These are phyloP conservation scores for Deilephila elpenor DNA, from an alignment of 2,888 invertebrate genomes.

Conservation along the genomic window DNA sequence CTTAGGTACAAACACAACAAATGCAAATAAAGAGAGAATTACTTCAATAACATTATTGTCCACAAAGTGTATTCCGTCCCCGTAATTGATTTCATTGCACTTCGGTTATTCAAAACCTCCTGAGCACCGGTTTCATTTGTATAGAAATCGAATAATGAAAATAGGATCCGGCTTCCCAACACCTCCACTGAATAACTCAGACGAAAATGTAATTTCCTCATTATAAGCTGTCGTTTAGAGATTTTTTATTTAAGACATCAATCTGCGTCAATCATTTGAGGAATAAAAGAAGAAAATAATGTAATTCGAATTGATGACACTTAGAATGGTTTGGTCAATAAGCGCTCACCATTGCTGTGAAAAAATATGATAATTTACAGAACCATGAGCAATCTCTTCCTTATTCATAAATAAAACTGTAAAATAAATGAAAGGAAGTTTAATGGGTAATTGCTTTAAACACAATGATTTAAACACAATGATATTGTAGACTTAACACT, in stretches of 20 bases:
- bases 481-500: too few species aligned
- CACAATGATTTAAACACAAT: too few species aligned
- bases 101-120: neutral
- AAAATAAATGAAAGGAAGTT: too few species aligned
- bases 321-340: neutral
- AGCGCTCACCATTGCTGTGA: neutral
- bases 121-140: neutral
- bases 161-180: slow-evolving; percentile 21
- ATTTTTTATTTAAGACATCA: slow-evolving; percentile 23
- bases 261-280: slow-evolving; percentile 18
- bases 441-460: too few species aligned
- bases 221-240: slow-evolving; percentile 32
- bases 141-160: slow-evolving; percentile 16
- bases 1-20: too few species aligned
- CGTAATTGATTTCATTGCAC: slow-evolving; percentile 4
- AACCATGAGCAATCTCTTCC: too few species aligned
- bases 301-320: neutral
- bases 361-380: neutral
- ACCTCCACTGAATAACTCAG: slow-evolving; percentile 33
- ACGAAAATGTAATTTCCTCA: slow-evolving; percentile 33
- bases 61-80: neutral
- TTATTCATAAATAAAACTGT: too few species aligned
- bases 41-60: neutral
- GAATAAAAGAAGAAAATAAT: neutral
- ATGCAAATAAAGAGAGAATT: too few species aligned